Conservation (phyloP, 2,113 vertebrate species). For the Martes martes region DNA sequence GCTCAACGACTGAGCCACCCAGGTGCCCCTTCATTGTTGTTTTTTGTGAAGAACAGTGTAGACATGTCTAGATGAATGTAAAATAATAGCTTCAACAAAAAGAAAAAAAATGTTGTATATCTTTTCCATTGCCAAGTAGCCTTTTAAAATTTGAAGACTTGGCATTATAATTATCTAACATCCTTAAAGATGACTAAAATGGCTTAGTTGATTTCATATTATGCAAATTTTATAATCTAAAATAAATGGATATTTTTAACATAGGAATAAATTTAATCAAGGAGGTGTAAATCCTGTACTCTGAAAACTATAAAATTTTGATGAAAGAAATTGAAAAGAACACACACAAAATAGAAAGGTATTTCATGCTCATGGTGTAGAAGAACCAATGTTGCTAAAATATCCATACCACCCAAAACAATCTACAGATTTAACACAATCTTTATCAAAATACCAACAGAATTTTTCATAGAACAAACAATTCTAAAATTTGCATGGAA, state of each 20-base stretch:
- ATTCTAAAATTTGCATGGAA: not conserved
- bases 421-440: not conserved
- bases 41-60: not conserved
- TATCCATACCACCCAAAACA: not conserved
- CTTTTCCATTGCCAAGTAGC: not conserved
- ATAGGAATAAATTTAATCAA: not conserved
- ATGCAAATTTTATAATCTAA: not conserved
- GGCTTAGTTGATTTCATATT: not conserved
- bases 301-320: not conserved
- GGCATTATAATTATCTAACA: not conserved
- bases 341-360: not conserved
- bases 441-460: not conserved
- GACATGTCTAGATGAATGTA: not conserved
- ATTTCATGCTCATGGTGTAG: not conserved
- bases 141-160: not conserved
- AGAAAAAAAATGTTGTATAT: not conserved
- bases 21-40: not conserved
- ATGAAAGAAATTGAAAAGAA: not conserved
- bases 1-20: no score
- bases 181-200: not conserved
- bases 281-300: not conserved
- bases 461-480: not conserved
- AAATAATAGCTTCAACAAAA: not conserved
- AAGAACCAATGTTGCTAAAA: not conserved
- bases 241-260: not conserved